A percentile compares a stretch with the other conserved stretches of the same genome.
Evolutionary conservation across 2,888 invertebrate genomes (phyloP).

Genomic region (Heliconius charithonia): DNA sequence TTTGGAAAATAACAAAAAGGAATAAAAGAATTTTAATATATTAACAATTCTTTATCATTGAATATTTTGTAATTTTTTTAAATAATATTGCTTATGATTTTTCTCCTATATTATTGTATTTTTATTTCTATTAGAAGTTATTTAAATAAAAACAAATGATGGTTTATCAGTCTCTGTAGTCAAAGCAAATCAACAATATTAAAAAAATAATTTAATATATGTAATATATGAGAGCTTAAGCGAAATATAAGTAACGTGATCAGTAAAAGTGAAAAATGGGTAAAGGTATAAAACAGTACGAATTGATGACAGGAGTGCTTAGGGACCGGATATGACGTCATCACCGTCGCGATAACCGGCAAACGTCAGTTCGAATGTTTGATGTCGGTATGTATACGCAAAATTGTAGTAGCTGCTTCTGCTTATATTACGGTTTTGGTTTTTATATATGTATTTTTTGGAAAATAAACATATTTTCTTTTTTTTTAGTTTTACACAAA

Average conservation of each 20-base stretch:
- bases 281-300: constrained; percentile 39
- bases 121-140: too few species aligned
- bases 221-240: not conserved
- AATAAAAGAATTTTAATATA: too few species aligned
- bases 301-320: constrained; percentile 48
- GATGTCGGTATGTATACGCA: not conserved
- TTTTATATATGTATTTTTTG: not conserved
- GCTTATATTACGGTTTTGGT: not conserved
- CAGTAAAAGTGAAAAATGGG: constrained; percentile 14
- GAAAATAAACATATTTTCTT: not conserved
- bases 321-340: constrained; percentile 65
- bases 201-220: not conserved
- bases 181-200: too few species aligned
- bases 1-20: too few species aligned
- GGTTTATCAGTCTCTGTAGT: too few species aligned
- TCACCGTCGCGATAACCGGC: constrained; percentile 53
- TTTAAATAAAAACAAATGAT: too few species aligned
- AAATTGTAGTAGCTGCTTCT: not conserved
- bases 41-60: too few species aligned
- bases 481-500: not conserved
- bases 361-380: constrained; percentile 26
- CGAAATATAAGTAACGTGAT: not conserved
- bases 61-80: too few species aligned
- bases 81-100: too few species aligned
- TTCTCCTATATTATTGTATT: too few species aligned